Evolutionary conservation across 2,113 vertebrate species (phyloP), one percentile per base, ranked within the genome.

Genomic region (Lepidothrix coronata): DNA sequence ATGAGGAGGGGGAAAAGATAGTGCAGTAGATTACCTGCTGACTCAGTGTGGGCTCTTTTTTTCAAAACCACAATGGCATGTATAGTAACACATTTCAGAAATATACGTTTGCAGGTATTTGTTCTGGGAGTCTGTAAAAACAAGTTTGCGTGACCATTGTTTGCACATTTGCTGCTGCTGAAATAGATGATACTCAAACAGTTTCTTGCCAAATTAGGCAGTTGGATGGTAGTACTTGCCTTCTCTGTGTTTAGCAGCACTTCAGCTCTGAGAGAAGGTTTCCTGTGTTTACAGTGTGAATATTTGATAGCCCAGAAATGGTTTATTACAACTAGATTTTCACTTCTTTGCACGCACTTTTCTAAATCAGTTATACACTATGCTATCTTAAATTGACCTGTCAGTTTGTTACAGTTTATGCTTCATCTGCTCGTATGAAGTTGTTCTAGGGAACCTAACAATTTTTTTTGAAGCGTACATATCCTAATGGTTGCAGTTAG

Each of bases 51-150:
- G 28, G 18, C 57, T 73, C 12, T n/a, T 35, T 68, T 79, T 78
- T 72, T 85, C 62, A 81, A 92, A 93, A 85, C 90, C 94, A 49
- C 90, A 90, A 0, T 57, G 55, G 37, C 13, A 5, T 66, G 23
- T 62, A 8, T 83, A 88, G 85, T 88, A 90, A 67, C 78, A 70
- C 67, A 46, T 85, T 58, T 83, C 35, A 86, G 23, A 96, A 74
- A 54, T 55, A 57, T 0, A 0, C 14, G 6, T 16, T 85, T 70
- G 46, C 51, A 77, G 59, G 41, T 83, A 41, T 70, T 31, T 21
- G 61, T 79, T 44, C 58, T 73, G 54, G 17, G 46, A 62, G 33
- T 46, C 51, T 39, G 33, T 55, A 28, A 61, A 70, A 93, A 44
- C 21, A 65, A 44, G 35, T 88, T 95, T 85, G 52, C 6, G 1